These are phyloP conservation scores for Mylabris phalerata DNA, from an alignment of 1,140 invertebrate species.

Conservation along the genomic window DNA sequence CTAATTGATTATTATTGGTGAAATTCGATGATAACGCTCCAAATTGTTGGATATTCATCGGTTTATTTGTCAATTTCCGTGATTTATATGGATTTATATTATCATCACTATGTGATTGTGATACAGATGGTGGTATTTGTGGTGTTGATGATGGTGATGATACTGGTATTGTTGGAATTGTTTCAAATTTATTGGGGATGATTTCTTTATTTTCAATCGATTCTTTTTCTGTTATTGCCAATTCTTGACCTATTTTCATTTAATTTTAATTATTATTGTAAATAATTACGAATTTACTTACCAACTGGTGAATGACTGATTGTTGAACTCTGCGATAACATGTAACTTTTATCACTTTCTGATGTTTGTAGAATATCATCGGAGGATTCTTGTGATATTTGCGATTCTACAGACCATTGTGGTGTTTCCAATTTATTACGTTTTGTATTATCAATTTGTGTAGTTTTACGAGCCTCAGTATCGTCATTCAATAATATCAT, in stretches of 20 bases:
- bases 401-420: slow-evolving; percentile 55
- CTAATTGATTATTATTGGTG: slow-evolving; percentile 29
- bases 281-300: neutral
- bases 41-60: neutral
- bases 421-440: slow-evolving; percentile 40
- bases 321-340: slow-evolving; percentile 49
- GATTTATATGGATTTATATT: slow-evolving; percentile 41
- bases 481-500: neutral
- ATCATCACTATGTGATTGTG: slow-evolving; percentile 21
- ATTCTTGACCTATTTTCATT: too few relatives aligned
- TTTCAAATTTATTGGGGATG: neutral
- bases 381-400: slow-evolving; percentile 54
- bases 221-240: neutral
- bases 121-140: slow-evolving; percentile 18
- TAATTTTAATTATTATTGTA: too few relatives aligned
- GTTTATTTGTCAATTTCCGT: slow-evolving; percentile 37
- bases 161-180: neutral
- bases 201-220: slow-evolving; percentile 35
- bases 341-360: slow-evolving; percentile 51
- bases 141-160: slow-evolving; percentile 23
- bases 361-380: slow-evolving; percentile 48
- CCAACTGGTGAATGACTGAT: slow-evolving; percentile 36
- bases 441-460: slow-evolving; percentile 12
- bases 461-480: slow-evolving; percentile 9
- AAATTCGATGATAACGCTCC: neutral